These are phyloP conservation scores for Orthonychiurus folsomi DNA, from an alignment of 2,888 invertebrate species.

Conservation along the genomic window DNA sequence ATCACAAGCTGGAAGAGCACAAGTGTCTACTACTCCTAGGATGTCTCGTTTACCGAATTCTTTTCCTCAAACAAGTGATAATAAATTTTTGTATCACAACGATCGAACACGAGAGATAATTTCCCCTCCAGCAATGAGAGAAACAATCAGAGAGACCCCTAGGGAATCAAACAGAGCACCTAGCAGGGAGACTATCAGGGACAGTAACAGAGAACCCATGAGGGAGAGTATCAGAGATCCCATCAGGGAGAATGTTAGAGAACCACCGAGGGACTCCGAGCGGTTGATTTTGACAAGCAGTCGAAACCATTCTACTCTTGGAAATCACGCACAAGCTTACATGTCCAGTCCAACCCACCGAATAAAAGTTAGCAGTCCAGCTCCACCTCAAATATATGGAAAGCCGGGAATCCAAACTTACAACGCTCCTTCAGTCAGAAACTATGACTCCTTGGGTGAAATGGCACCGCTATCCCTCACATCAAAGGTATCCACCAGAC, in stretches of 20 bases:
- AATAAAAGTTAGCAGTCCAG: slow-evolving; percentile 61
- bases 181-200: too few species aligned
- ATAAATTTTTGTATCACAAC: slow-evolving; percentile 11
- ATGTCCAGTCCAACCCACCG: slow-evolving; percentile 18
- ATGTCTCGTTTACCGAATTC: too few species aligned
- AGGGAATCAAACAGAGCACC: too few species aligned
- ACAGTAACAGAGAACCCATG: too few species aligned
- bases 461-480: slow-evolving; percentile 52
- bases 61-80: background rate
- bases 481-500: slow-evolving; percentile 50
- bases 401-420: slow-evolving; percentile 49
- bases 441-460: slow-evolving; percentile 41
- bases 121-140: slow-evolving; percentile 10
- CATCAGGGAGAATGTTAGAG: too few species aligned
- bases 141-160: slow-evolving; percentile 20
- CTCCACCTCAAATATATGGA: slow-evolving; percentile 66
- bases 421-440: slow-evolving; percentile 51
- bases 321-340: background rate
- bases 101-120: slow-evolving; percentile 9
- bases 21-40: too few species aligned
- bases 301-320: background rate
- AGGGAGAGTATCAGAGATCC: too few species aligned
- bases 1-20: background rate
- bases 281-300: background rate
- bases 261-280: too few species aligned